These are phyloP conservation scores for Idaea biselata DNA, from an alignment of 2,888 invertebrate species.

Conservation along the genomic window DNA sequence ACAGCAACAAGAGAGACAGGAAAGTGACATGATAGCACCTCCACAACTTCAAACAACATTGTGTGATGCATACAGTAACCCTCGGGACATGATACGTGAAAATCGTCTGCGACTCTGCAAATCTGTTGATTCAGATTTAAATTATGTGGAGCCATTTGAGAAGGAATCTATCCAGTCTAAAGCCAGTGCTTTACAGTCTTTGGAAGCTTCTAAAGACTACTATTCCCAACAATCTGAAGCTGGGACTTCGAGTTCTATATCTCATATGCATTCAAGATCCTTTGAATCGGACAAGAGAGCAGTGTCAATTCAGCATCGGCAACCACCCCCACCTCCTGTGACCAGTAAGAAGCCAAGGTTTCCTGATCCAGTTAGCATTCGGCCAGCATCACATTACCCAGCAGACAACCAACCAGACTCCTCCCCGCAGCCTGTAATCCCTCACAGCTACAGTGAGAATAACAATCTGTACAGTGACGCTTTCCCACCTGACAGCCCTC, in stretches of 20 bases:
- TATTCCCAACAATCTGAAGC: conserved; percentile 55
- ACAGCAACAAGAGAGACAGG: conserved; percentile 34
- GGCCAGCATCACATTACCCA: conserved; percentile 73
- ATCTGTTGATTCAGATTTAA: conserved; percentile 73
- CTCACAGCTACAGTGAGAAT: conserved; percentile 72
- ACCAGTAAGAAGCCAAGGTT: conserved; percentile 71
- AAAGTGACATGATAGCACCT: conserved; percentile 22
- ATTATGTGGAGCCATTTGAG: conserved; percentile 76
- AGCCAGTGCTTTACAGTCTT: conserved; percentile 68
- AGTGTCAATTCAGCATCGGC: conserved; percentile 55
- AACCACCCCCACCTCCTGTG: conserved; percentile 67
- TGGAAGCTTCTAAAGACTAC: conserved; percentile 66
- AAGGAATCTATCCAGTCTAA: conserved; percentile 74
- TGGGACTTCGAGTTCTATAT: conserved; percentile 44
- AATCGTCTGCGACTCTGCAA: conserved; percentile 66
- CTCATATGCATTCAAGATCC: conserved; percentile 54
- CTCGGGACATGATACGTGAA: conserved; percentile 65
- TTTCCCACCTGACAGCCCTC: conserved; percentile 55
- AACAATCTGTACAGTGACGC: conserved; percentile 67
- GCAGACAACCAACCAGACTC: conserved; percentile 50
- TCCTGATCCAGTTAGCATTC: conserved; percentile 71
- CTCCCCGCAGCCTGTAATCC: conserved; percentile 36
- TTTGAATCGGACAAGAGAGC: conserved; percentile 49
- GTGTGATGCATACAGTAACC: conserved; percentile 75
- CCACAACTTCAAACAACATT: conserved; percentile 51